Conservation (phyloP, 2,888 invertebrate species). For the Latrodectus hesperus region DNA sequence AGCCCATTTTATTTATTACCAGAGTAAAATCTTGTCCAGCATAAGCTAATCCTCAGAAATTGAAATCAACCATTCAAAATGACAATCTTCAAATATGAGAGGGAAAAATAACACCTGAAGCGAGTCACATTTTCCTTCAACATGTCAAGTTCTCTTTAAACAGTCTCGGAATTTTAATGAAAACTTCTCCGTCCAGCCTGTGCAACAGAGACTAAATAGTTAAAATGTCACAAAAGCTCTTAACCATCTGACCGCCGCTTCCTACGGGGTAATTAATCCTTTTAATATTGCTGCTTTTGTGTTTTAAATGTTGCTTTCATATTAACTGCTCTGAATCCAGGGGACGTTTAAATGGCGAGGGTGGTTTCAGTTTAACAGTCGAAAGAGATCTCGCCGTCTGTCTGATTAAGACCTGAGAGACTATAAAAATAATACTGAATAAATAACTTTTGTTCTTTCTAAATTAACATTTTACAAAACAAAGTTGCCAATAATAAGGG, state of each 20-base stretch:
- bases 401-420: no score
- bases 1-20: no score
- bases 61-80: neutral
- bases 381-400: neutral
- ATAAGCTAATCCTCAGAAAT: no score
- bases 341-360: neutral
- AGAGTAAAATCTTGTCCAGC: no score
- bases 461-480: no score
- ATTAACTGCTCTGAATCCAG: slow-evolving; percentile 11
- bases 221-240: slow-evolving; percentile 61
- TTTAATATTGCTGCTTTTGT: slow-evolving; percentile 46
- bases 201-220: slow-evolving; percentile 39
- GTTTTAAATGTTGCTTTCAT: slow-evolving; percentile 53
- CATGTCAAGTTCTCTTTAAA: slow-evolving; percentile 59
- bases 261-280: slow-evolving; percentile 52
- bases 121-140: slow-evolving; percentile 10
- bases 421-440: no score
- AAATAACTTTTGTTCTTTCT: no score
- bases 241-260: slow-evolving; percentile 60
- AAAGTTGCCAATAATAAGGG: no score
- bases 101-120: neutral
- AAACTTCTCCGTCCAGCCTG: slow-evolving; percentile 28
- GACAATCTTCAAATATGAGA: neutral
- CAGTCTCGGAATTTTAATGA: slow-evolving; percentile 67
- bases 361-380: neutral